A percentile compares a stretch with the other conserved stretches of the same genome.
phyloP scores from a whole-genome alignment of 2,888 invertebrate species.

The Dryadula phaetusa region DNA sequence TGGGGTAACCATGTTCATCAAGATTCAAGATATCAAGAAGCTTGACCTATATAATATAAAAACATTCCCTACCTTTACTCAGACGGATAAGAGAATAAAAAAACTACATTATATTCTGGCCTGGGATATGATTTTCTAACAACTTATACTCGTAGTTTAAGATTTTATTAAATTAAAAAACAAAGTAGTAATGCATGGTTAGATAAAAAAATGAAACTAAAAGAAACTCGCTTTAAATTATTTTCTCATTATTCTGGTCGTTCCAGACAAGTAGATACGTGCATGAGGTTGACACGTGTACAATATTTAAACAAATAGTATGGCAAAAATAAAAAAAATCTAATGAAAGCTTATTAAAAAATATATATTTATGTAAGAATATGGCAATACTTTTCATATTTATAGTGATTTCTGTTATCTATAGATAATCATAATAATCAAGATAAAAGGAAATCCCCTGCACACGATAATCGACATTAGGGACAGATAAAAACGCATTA shows the following conservation, averaged over 20 bases:
- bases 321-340: background rate
- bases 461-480: conserved; percentile 11
- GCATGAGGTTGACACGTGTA: background rate
- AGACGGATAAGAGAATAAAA: background rate
- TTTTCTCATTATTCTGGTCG: too few relatives aligned
- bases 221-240: too few relatives aligned
- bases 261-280: too few relatives aligned
- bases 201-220: too few relatives aligned
- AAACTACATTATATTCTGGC: background rate
- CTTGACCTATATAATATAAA: conserved; percentile 5
- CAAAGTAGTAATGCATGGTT: too few relatives aligned
- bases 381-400: background rate
- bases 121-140: background rate
- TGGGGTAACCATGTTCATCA: conserved; percentile 10
- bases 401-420: conserved; percentile 15
- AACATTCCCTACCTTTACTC: background rate
- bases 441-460: conserved; percentile 10
- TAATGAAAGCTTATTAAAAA: background rate
- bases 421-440: conserved; percentile 18
- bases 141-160: background rate
- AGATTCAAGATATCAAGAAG: conserved; percentile 13
- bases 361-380: too few relatives aligned
- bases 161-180: too few relatives aligned
- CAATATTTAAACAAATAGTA: background rate
- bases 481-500: conserved; percentile 29